Evolutionary conservation across 2,797 vertebrate genomes (phyloP).

Genomic region (Lophotriccus pileatus): DNA sequence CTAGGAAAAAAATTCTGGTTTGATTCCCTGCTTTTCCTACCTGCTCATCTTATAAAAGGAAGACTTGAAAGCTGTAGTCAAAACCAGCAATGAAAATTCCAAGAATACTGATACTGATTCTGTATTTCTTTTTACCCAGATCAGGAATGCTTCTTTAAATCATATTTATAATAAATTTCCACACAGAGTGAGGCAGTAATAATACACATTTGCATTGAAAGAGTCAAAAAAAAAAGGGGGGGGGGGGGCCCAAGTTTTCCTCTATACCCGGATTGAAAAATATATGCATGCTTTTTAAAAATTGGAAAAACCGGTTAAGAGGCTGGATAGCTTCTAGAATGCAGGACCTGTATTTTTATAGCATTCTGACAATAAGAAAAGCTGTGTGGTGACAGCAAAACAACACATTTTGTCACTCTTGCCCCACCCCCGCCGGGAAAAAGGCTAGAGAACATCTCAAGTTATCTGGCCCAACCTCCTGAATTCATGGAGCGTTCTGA

Average conservation of each 20-base stretch:
- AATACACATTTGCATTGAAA: neutral
- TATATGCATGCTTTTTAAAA: fast-evolving
- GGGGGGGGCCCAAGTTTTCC: neutral
- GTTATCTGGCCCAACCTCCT: neutral
- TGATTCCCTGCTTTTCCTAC: neutral
- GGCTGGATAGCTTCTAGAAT: neutral
- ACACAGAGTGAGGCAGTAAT: neutral
- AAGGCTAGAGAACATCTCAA: neutral
- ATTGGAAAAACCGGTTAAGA: neutral
- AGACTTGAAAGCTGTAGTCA: neutral
- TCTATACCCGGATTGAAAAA: neutral
- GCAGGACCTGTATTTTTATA: neutral
- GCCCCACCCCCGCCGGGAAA: fast-evolving
- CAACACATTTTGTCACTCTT: neutral
- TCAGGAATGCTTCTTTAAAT: neutral
- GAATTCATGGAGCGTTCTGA: neutral
- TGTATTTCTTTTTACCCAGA: neutral
- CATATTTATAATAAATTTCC: neutral
- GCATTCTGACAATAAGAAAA: neutral
- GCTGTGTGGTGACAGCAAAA: neutral
- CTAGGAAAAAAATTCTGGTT: neutral
- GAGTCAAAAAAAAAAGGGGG: neutral
- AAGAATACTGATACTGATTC: neutral
- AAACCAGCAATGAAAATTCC: neutral
- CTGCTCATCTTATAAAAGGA: neutral